Percentiles rank a stretch among this genome's conserved stretches.
phyloP scores from a whole-genome alignment of 2,888 invertebrate species.

The Tiliacea citrago region DNA sequence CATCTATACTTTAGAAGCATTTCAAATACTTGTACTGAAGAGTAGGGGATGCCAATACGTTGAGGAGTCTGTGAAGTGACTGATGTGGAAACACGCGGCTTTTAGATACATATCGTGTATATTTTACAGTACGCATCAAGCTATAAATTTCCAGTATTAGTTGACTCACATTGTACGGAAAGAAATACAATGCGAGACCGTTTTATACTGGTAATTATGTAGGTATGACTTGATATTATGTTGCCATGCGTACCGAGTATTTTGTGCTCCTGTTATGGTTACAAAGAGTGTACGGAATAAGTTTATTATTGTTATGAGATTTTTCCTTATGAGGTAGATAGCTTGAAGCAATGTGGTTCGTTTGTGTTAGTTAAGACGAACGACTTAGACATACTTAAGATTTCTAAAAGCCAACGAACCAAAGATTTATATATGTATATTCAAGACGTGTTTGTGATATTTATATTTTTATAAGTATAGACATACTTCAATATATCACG shows the following conservation, averaged over 20 bases:
- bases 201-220: background rate
- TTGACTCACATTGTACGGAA: background rate
- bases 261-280: conserved; percentile 15
- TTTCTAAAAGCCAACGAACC: background rate
- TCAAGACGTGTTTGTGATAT: background rate
- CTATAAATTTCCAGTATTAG: background rate
- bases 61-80: conserved; percentile 38
- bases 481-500: background rate
- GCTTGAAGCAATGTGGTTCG: conserved; percentile 2
- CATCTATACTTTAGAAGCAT: conserved; percentile 41
- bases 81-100: conserved; percentile 42
- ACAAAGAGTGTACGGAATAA: conserved; percentile 2
- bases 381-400: background rate
- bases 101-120: conserved; percentile 8
- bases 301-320: conserved; percentile 27
- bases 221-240: too few species aligned
- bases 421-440: background rate
- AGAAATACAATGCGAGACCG: background rate
- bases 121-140: background rate
- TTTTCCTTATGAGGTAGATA: background rate
- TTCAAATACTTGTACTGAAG: conserved; percentile 49
- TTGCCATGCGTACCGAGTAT: background rate
- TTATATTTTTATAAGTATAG: background rate
- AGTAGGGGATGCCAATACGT: conserved; percentile 48
- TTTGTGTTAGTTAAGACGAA: background rate